Base-by-base conservation (phyloP, 1,140 invertebrate species). In the Ptiloglossa arizonensis region DNA sequence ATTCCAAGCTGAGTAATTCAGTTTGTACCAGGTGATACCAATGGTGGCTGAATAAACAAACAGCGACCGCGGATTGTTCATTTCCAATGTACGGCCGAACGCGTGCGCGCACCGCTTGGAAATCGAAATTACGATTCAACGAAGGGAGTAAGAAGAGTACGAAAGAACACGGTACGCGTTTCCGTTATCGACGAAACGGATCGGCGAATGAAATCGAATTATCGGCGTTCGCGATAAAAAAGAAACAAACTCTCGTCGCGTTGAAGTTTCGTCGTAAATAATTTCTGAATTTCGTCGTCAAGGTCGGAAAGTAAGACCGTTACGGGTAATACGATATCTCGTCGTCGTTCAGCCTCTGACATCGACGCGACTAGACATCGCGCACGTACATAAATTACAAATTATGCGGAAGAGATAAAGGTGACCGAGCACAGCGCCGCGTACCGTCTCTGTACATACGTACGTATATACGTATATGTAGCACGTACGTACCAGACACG, bases 331-430 rank as follows among this genome's bases (percentile, higher is more conserved):
- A n/a, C 38, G 48, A 69, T 63, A 32, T 70, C n/a, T 83, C 56
- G 44, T 22, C 44, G 60, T 52, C 11, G 11, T 3, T 11, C 17
- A 62, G 27, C 41, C 8, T 6, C 15, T 0, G 8, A 41, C 38
- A 74, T 67, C 62, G 62, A 67, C 71, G 71, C 8, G 44, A 22
- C 41, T 57, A 38, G 41, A 8, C 6, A 5, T 35, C n/a, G 22
- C 11, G 44, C 29, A 35, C 64, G 72, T 72, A 80, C 86, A 87
- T 88, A 87, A 89, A 88, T 87, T 87, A 79, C 79, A 89, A 88
- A 89, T 89, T 89, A 88, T 85, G 87, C 76, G 87, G 88, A 89
- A 89, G 87, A 88, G 87, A 88, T 88, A 88, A 89, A 87, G 82
- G 74, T 86, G 84, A 83, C 83, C 80, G 83, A 80, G 77, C 67